Evolutionary conservation across 2,113 vertebrate species (phyloP).

Genomic region (Apteryx mantelli): DNA sequence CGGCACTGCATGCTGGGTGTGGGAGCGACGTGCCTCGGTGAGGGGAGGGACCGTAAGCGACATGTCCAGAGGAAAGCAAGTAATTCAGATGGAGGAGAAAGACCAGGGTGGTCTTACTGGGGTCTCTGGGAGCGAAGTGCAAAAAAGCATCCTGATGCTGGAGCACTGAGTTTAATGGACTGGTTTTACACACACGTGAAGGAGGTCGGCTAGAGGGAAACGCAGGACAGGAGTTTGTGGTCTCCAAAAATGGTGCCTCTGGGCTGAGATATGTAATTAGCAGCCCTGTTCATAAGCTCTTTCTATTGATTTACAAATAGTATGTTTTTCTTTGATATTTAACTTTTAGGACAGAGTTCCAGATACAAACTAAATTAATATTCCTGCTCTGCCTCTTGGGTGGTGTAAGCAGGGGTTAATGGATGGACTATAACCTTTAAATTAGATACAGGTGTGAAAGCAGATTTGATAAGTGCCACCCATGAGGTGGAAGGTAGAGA

Average conservation of each 20-base stretch:
- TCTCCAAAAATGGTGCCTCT: neutral
- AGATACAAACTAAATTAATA: neutral
- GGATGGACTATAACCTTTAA: constrained; percentile 2
- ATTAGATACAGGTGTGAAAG: constrained; percentile 9
- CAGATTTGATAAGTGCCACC: neutral
- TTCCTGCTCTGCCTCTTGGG: neutral
- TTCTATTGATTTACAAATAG: neutral
- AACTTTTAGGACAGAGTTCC: neutral
- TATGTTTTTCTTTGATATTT: neutral
- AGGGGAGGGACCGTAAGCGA: neutral
- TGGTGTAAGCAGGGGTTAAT: constrained; percentile 3
- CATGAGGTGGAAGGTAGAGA: neutral
- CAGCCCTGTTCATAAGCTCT: neutral
- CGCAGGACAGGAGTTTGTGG: neutral
- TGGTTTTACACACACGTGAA: neutral
- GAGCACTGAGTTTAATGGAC: neutral
- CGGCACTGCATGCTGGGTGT: rapidly evolving
- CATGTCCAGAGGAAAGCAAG: neutral
- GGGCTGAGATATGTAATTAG: rapidly evolving
- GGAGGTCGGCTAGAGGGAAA: neutral
- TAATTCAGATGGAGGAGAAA: neutral
- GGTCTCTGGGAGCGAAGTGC: neutral
- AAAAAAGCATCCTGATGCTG: neutral
- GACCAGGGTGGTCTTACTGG: neutral
- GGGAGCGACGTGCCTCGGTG: neutral